Percentiles rank a stretch among this genome's conserved stretches.
Evolutionary conservation across 2,113 vertebrate genomes (phyloP).

Genomic region (Clarias magur): DNA sequence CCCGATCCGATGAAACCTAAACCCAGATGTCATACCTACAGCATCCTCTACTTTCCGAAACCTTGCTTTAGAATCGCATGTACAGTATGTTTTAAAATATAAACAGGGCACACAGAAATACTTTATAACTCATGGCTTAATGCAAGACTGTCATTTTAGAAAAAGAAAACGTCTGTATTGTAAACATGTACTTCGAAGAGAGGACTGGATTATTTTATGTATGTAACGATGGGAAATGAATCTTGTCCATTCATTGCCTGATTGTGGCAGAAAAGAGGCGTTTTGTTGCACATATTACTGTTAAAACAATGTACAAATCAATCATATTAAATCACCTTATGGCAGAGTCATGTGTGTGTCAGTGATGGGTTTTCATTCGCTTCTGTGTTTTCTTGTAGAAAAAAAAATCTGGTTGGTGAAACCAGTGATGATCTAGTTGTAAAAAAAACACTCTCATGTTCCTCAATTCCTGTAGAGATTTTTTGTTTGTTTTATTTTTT

Average conservation of each 20-base stretch:
- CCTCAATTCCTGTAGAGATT: too few species aligned
- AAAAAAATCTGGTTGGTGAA: too few species aligned
- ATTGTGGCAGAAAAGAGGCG: slow-evolving; percentile 56
- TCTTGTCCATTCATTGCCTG: slow-evolving; percentile 62
- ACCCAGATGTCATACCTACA: not conserved
- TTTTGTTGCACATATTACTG: slow-evolving; percentile 70
- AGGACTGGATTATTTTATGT: slow-evolving; percentile 73
- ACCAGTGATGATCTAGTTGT: too few species aligned
- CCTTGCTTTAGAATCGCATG: slow-evolving; percentile 24
- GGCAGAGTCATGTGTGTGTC: slow-evolving; percentile 17
- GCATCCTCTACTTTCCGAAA: not conserved
- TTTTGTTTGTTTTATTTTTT: too few species aligned
- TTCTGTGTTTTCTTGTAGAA: not conserved
- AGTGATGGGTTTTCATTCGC: not conserved
- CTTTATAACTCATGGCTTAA: slow-evolving; percentile 66
- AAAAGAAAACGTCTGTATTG: slow-evolving; percentile 60
- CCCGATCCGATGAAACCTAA: not conserved
- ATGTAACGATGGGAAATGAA: slow-evolving; percentile 58
- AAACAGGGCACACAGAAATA: slow-evolving; percentile 52
- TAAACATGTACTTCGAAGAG: slow-evolving; percentile 71
- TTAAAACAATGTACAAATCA: slow-evolving; percentile 66
- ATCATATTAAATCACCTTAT: slow-evolving; percentile 68
- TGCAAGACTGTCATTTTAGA: slow-evolving; percentile 67
- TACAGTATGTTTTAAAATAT: not conserved
- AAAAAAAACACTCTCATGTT: too few species aligned